A percentile compares a stretch with the other conserved stretches of the same genome.
These are phyloP conservation scores for Phallusia fumigata DNA, from an alignment of 23 tunicate species.

Conservation along the genomic window DNA sequence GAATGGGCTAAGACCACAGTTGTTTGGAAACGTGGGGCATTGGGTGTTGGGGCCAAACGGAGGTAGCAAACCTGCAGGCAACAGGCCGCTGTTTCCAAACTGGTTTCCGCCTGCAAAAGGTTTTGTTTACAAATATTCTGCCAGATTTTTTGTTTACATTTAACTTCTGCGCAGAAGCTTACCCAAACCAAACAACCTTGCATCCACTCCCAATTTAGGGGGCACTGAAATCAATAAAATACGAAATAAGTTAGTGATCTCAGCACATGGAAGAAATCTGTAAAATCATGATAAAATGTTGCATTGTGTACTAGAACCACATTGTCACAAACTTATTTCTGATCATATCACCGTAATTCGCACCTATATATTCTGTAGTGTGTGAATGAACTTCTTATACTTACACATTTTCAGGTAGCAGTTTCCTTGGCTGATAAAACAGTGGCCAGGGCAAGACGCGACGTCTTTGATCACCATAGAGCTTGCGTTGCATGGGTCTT, in stretches of 20 bases:
- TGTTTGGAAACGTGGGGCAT: constrained; percentile 10
- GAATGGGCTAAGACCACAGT: constrained; percentile 4
- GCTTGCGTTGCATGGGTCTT: not conserved
- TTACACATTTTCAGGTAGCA: not conserved
- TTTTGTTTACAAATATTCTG: too few species aligned
- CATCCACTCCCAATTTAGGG: not conserved
- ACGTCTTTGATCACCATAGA: not conserved
- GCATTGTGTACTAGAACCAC: too few species aligned
- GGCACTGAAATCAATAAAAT: not conserved
- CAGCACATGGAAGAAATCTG: too few species aligned
- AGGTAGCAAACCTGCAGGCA: not conserved
- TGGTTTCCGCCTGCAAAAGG: not conserved
- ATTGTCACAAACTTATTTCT: too few species aligned
- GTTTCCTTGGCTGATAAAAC: not conserved
- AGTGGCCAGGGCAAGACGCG: not conserved
- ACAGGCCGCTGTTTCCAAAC: not conserved
- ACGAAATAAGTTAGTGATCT: too few species aligned
- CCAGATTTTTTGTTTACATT: not conserved
- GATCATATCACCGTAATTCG: too few species aligned
- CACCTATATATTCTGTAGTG: too few species aligned
- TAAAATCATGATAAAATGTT: too few species aligned
- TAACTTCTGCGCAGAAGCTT: not conserved
- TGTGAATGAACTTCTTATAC: not conserved
- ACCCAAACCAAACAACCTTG: not conserved
- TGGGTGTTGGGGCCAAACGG: not conserved